Base-by-base conservation (phyloP, 64 coral and sea anemone genomes). In the Platygyra sinensis region DNA sequence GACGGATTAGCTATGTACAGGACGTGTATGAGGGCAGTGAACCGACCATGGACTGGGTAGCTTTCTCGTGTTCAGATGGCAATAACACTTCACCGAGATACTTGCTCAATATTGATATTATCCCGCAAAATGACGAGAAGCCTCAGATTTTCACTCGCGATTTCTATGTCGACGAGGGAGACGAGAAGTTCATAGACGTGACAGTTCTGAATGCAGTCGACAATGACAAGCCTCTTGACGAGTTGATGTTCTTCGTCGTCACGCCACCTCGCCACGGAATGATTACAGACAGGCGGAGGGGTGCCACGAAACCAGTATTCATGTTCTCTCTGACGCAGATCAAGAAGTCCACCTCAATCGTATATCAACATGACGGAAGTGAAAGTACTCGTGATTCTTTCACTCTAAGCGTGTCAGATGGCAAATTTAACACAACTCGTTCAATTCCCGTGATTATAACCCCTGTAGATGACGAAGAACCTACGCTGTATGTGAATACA, bases 391-490 rank as follows among this genome's bases (percentile, higher is more conserved):
- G 67, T 18, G 97, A 99, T 89, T 72, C 79, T 5, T 83, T 99
- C 24, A 60, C 46, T 18, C 54, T 99, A 24, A 75, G 86, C 24
- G 97, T 96, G 27, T 85, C 94, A 8, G 97, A 99, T 51, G 80
- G 91, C 18, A 72, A 86, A 80, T 91, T 96, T 49, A 95, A 99
- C 73, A 90, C 89, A 10, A 87, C 92, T 22, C 79, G 82, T 25
- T 52, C 82, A 33, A 67, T 96, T 60, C 78, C 79, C 3, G 74
- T 99, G 0, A 86, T 83, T 77, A 78, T 99, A 19, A 30, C 90
- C 6, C 97, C 93, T 0, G 88, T 99, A 24, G 94, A 99, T 29
- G 97, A 99, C 74, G 97, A 99, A 50, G 90, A 90, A 14, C 97
- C 97, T 0, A 74, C 77, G 31, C 72, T 99, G 0, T 91, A 76